A percentile compares a stretch with the other conserved stretches of the same genome.
Conservation (phyloP, 2,797 vertebrate genomes). For the Urocyon cinereoargenteus region DNA sequence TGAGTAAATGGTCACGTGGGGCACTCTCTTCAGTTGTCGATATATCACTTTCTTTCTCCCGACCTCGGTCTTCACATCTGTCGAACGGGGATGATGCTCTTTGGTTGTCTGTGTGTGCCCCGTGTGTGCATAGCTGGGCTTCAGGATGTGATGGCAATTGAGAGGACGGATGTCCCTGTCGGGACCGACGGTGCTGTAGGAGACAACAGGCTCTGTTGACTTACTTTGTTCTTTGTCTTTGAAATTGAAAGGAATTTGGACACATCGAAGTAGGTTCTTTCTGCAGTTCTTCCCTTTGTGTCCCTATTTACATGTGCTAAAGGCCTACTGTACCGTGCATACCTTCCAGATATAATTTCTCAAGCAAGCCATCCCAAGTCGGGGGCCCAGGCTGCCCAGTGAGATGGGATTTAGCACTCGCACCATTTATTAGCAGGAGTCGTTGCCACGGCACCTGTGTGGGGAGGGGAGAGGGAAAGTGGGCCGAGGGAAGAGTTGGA, state of each 20-base stretch:
- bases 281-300: not conserved
- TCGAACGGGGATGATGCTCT: not conserved
- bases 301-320: accelerated
- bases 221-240: not conserved
- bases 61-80: not conserved
- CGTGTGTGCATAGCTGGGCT: not conserved
- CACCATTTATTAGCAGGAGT: not conserved
- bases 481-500: too few species aligned
- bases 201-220: accelerated
- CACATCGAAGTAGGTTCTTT: accelerated
- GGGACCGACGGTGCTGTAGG: accelerated
- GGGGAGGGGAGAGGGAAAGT: not conserved
- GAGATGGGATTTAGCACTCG: accelerated
- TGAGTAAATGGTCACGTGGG: too few species aligned
- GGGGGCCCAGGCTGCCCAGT: not conserved
- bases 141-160: accelerated
- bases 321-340: accelerated
- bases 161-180: not conserved
- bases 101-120: accelerated
- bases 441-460: accelerated
- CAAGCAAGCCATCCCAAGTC: not conserved
- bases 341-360: not conserved
- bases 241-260: not conserved
- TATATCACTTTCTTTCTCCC: not conserved
- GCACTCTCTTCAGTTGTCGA: not conserved